phyloP scores from a whole-genome alignment of 2,797 vertebrate genomes.

The Halcyon chelicuti region DNA sequence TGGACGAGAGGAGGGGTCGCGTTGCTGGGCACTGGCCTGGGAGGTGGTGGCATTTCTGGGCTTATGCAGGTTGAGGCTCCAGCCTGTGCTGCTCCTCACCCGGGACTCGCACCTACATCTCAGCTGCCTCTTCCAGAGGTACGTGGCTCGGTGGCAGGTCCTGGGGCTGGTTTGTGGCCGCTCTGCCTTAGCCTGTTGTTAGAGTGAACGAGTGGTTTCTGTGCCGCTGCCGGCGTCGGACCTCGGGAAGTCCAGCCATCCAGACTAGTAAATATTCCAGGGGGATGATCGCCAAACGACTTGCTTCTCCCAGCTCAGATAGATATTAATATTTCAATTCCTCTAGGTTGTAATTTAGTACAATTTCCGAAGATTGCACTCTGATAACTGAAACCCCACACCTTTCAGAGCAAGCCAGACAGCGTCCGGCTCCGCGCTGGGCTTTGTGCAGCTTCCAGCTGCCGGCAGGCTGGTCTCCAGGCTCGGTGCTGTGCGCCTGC shows the following conservation, averaged over 20 bases:
- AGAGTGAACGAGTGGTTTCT: rapidly evolving
- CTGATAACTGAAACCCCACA: neutral
- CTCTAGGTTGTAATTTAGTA: constrained; percentile 57
- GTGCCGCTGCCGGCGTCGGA: neutral
- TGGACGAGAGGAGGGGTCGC: neutral
- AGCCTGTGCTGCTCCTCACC: rapidly evolving
- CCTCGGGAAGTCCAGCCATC: neutral
- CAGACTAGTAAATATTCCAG: neutral
- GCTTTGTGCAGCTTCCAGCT: neutral
- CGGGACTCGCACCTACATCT: neutral
- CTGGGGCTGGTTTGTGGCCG: neutral
- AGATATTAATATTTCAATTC: constrained; percentile 61
- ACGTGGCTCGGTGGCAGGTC: neutral
- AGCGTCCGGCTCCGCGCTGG: neutral
- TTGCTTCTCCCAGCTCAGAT: constrained; percentile 21
- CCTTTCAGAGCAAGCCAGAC: neutral
- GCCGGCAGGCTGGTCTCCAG: neutral
- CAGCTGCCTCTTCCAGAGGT: neutral
- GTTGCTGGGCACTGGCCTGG: neutral
- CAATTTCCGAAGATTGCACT: constrained; percentile 46
- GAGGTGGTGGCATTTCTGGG: neutral
- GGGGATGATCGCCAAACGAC: constrained; percentile 39
- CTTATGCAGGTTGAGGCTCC: neutral
- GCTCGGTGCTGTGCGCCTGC: neutral
- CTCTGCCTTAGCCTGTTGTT: neutral